Base-by-base conservation (phyloP, 2,113 vertebrate genomes). In the Mesembrinibis cayennensis region DNA sequence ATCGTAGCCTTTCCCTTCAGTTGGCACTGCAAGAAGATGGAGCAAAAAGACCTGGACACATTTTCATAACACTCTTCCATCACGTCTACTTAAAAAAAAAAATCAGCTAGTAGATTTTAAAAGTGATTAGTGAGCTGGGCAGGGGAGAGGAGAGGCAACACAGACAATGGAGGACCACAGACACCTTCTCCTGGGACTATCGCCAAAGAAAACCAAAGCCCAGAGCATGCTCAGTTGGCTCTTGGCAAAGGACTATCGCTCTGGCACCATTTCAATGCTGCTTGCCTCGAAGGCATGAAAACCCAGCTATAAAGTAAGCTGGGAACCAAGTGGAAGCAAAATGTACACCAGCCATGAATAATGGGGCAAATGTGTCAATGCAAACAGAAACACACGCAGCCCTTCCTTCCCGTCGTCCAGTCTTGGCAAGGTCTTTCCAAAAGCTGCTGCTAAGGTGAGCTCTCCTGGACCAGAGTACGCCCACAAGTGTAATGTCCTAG, bases 281-380 rank as follows among this genome's bases (percentile, higher is more conserved):
- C 62, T 86, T 90, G 88, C 87, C 96, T 95, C 3, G 5, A 89
- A 95, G 74, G 95, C 90, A 81, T 50, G 78, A 77, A 94, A 97
- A 62, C 12, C 71, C 92, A 81, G 36, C 58, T 73, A 66, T 66
- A 90, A 93, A 86, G 45, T 45, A 83, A 86, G 66, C 84, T 94
- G 82, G 90, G 92, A 97, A 94, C 67, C 82, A 90, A 92, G 53
- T 63, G 92, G 85, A 95, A 96, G 86, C 90, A 89, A 94, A 97
- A 83, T 34, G 22, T 88, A 67, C 71, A 71, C 90, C 88, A 94
- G 67, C 82, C 78, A 62, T 82, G 50, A 89, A 77, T 96, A 96
- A 88, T n/a, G 59, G 95, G 85, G 72, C 63, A 95, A 94, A 92
- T 10, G 74, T 90, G 88, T 95, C 90, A 74, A 16, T 14, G 45